Base-by-base conservation (phyloP, 2,888 invertebrate genomes). In the Campopleginae sp. region DNA sequence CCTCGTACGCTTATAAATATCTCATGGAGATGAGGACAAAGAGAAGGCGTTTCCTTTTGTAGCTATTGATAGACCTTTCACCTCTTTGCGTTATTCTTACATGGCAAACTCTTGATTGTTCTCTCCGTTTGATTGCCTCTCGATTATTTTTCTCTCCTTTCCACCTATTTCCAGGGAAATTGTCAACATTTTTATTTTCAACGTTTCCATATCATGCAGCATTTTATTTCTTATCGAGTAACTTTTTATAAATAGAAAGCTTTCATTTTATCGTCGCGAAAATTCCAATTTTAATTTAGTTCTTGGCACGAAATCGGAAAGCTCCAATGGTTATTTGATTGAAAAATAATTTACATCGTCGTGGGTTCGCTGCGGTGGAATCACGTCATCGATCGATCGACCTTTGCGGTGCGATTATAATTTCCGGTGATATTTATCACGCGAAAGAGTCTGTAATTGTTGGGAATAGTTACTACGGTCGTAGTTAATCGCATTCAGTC, bases 41-140 rank as follows among this genome's bases (percentile, higher is more conserved):
- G 74, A 51, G 66, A 77, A 68, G 74, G 68, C 65, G 74, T 79
- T 83, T 75, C 61, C 82, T 83, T 83, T 79, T 75, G 68, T 83
- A 70, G 74, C 79, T 83, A 83, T 83, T 83, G 70, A 83, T 83
- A 79, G 70, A 79, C 75, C 71, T 68, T 83, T 79, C 83, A 79
- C 79, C 83, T 83, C 75, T 78, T 78, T 79, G 75, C 71, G 38
- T 75, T 79, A 42, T 66, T 79, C 79, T 83, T 83, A 79, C 79
- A 79, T 79, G 61, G 79, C 46, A 63, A 83, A 70, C 79, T 70
- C 70, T 83, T 61, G 75, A 44, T 63, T 70, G 61, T 70, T 63
- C 70, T 70, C 68, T 79, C 79, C 78, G 70, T 75, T 79, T 70
- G 54, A 75, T 79, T 75, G 61, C 19, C 51, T 48, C 12, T 61